Conservation (phyloP, 2,888 invertebrate genomes). For the Oscheius sp. region DNA sequence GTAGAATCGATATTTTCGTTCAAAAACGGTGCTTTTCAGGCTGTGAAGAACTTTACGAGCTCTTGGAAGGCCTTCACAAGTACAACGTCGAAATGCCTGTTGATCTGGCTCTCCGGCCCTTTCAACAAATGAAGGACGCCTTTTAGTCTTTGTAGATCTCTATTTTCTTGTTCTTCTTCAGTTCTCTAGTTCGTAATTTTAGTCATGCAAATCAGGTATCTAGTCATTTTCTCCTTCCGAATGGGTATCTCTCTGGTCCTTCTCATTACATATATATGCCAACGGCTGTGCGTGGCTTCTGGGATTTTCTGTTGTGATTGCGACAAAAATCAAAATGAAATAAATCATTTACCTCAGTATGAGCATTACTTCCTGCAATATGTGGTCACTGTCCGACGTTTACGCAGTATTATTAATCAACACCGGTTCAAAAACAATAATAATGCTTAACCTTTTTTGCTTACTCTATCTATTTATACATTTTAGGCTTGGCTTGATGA, state of each 20-base stretch:
- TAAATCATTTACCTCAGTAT: too few relatives aligned
- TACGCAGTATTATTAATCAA: too few relatives aligned
- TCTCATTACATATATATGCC: conserved; percentile 29
- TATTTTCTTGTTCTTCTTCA: background rate
- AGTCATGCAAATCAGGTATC: conserved; percentile 19
- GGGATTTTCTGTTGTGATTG: conserved; percentile 12
- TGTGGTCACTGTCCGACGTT: too few relatives aligned
- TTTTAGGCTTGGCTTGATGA: background rate
- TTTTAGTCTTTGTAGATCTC: conserved; percentile 78
- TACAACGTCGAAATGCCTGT: conserved; percentile 93
- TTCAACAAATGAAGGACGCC: conserved; percentile 96
- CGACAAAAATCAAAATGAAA: background rate
- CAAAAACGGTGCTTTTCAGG: conserved; percentile 77
- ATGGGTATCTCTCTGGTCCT: conserved; percentile 33
- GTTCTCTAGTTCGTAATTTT: conserved; percentile 3
- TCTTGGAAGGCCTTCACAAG: conserved; percentile 86
- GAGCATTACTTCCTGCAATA: too few relatives aligned
- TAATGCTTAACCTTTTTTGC: too few relatives aligned
- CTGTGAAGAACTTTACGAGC: conserved; percentile 92
- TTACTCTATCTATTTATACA: background rate
- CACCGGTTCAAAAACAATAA: too few relatives aligned
- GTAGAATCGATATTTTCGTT: conserved; percentile 74
- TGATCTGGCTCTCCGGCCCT: conserved; percentile 93
- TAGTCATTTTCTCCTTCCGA: conserved; percentile 28
- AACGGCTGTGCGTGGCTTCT: conserved; percentile 28